Evolutionary conservation across 2,888 invertebrate species (phyloP), one percentile per base, ranked within the genome.

Genomic region (Tubulanus polymorphus): DNA sequence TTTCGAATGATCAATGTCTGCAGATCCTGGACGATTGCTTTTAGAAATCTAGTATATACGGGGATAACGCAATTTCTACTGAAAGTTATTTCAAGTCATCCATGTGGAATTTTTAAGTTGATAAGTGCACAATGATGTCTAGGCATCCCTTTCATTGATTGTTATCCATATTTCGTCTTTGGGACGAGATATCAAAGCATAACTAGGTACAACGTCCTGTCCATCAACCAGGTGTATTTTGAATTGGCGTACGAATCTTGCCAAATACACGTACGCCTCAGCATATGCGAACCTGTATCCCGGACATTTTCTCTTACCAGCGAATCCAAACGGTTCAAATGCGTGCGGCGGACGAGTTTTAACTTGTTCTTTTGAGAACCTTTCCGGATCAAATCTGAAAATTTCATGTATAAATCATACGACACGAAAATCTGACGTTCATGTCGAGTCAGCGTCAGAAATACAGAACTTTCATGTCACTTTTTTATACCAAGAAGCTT

Each of bases 291-390:
- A 71, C 25, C 65, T 65, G 48, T 65, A 63, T 2, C 69, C 74
- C 15, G 74, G 73, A 54, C 73, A 73, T 12, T 65, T 62, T 6
- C 73, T 58, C 53, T 75, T 75, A 10, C 79, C 79, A 50, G 74
- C 74, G 68, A 80, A 76, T 2, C 79, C 80, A 65, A 79, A 80
- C 1, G 78, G 77, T 47, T 68, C 64, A 57, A 74, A 80, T 1
- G 70, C 65, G 18, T 71, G 63, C 2, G 66, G 37, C 37, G 70
- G 66, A 37, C 66, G 59, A 2, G 57, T 54, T 35, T 67, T 66
- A 23, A 57, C 55, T 48, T 72, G 68, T 28, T 74, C 70, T 18
- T 54, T 35, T 45, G 54, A 64, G 53, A 77, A 76, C 32, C 77
- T 62, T 35, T 75, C 74, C 1, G 78, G 78, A 54, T 77, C 74